Evolutionary conservation across 1,140 invertebrate genomes (phyloP).

Genomic region (Euglossa dilemma): DNA sequence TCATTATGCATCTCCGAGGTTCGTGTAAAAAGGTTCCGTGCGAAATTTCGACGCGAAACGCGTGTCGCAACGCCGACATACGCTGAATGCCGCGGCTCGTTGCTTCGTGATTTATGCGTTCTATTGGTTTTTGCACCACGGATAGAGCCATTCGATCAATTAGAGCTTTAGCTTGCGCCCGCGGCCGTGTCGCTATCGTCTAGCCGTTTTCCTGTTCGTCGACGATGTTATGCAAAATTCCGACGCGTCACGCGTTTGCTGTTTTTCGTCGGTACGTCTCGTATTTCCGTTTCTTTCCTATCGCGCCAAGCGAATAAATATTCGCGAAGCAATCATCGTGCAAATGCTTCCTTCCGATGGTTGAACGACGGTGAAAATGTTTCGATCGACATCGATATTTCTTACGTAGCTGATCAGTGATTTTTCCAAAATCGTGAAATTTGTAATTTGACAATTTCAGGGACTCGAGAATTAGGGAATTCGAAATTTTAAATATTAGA

Average conservation of each 20-base stretch:
- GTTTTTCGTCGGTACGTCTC: not conserved
- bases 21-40: not conserved
- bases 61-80: constrained; percentile 7
- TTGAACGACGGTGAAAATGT: no score
- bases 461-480: no score
- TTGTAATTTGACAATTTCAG: no score
- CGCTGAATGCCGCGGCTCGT: constrained; percentile 7
- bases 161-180: not conserved
- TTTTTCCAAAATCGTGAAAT: no score
- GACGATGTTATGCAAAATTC: not conserved
- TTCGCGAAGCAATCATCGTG: not conserved
- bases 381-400: no score
- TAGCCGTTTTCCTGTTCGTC: not conserved
- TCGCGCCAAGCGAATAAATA: no score
- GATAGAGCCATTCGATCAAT: constrained; percentile 7
- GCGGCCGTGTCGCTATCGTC: not conserved
- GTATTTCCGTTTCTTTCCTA: not conserved
- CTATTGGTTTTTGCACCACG: not conserved
- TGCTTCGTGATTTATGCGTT: not conserved
- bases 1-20: not conserved
- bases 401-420: no score
- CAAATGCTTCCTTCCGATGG: not conserved
- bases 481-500: no score
- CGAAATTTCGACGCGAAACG: not conserved
- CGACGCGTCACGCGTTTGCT: no score